Percentiles rank a stretch among this genome's conserved stretches.
These are phyloP conservation scores for Pica pica DNA, from an alignment of 2,113 vertebrate species.

Conservation along the genomic window DNA sequence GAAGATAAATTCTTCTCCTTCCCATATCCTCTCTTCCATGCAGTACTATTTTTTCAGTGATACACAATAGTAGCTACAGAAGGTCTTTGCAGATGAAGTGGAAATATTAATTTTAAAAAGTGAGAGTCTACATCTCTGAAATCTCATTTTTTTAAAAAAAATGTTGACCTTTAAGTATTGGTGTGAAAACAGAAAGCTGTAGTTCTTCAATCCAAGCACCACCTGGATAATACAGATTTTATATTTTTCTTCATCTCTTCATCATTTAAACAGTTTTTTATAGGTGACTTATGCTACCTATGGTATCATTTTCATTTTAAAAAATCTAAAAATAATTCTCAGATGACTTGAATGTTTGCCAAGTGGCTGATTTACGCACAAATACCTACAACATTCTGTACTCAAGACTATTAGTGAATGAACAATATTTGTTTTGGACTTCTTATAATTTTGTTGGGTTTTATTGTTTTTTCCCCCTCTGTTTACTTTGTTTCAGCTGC, in stretches of 20 bases:
- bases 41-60: not conserved
- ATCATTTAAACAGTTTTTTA: not conserved
- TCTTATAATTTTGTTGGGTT: not conserved
- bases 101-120: not conserved
- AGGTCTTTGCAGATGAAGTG: not conserved
- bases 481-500: not conserved
- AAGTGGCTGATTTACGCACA: not conserved
- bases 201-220: not conserved
- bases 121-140: not conserved
- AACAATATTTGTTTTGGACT: not conserved
- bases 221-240: not conserved
- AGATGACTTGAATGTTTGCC: not conserved
- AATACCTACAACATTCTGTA: not conserved
- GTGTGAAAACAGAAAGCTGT: not conserved
- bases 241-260: not conserved
- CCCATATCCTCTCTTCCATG: not conserved
- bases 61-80: not conserved
- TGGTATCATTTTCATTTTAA: not conserved
- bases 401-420: not conserved
- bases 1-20: not conserved
- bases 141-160: fast-evolving
- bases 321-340: not conserved
- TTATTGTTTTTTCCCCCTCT: not conserved
- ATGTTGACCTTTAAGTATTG: not conserved
- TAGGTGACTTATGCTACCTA: not conserved